phyloP scores from a whole-genome alignment of 2,113 vertebrate genomes.

The Odocoileus hemionus region DNA sequence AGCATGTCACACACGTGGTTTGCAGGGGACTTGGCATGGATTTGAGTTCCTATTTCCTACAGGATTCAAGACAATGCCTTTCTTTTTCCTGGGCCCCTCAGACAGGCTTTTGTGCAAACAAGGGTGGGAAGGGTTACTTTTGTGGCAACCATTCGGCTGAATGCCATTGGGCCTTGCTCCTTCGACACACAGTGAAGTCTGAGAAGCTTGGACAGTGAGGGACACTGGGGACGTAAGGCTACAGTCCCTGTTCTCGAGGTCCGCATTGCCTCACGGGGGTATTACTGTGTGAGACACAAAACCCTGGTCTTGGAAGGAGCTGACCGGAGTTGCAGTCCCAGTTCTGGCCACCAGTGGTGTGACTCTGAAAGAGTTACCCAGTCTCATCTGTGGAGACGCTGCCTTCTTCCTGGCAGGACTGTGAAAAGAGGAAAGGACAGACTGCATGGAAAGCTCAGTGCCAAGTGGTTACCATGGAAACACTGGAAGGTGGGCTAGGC shows the following conservation, averaged over 20 bases:
- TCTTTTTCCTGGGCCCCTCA: neutral
- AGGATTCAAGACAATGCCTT: neutral
- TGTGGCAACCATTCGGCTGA: neutral
- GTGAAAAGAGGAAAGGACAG: neutral
- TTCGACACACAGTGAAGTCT: neutral
- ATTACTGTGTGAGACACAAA: neutral
- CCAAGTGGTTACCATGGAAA: neutral
- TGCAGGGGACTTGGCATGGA: neutral
- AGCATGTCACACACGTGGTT: neutral
- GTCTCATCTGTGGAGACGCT: neutral
- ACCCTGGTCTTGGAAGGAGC: neutral
- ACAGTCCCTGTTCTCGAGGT: neutral
- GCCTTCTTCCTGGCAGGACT: neutral
- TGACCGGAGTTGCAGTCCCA: neutral
- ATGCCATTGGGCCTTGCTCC: neutral
- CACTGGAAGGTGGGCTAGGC: neutral
- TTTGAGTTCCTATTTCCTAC: neutral
- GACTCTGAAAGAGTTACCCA: neutral
- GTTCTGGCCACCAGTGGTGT: neutral
- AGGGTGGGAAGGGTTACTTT: neutral
- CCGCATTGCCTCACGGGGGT: neutral
- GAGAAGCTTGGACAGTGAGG: neutral
- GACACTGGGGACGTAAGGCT: neutral
- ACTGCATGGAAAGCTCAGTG: accelerated
- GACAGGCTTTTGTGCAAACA: neutral